phyloP scores from a whole-genome alignment of 2,113 vertebrate species.

The Amazona guildingii region DNA sequence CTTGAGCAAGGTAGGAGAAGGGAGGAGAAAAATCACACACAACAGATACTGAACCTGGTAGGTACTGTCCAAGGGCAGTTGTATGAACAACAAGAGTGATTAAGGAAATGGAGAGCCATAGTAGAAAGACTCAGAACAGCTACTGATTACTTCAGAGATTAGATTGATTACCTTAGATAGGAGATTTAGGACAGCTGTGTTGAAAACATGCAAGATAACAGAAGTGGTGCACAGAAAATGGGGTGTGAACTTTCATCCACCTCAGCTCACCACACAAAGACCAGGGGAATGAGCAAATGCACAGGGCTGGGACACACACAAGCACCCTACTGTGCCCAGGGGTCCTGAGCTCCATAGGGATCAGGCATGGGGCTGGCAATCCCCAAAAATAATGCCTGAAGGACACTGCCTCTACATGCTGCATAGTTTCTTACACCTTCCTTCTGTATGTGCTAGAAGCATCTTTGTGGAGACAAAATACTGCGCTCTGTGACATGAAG shows the following conservation, averaged over 20 bases:
- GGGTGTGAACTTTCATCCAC: neutral
- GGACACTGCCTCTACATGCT: neutral
- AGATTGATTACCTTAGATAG: neutral
- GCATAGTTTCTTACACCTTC: neutral
- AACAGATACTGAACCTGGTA: neutral
- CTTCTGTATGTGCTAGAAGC: neutral
- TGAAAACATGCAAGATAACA: neutral
- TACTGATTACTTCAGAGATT: neutral
- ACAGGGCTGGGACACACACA: neutral
- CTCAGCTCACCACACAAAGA: neutral
- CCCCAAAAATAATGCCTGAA: neutral
- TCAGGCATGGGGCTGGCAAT: fast-evolving
- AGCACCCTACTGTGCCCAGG: fast-evolving
- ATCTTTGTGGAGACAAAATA: neutral
- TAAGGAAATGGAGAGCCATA: neutral
- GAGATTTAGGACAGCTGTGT: neutral
- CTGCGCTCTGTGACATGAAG: neutral
- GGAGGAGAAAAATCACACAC: neutral
- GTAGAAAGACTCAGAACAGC: neutral
- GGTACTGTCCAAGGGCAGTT: neutral
- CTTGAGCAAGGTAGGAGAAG: neutral
- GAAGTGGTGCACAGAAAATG: fast-evolving
- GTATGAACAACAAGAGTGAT: neutral
- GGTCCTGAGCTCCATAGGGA: neutral
- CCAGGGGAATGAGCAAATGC: neutral